Percentiles rank a stretch among this genome's conserved stretches.
These are phyloP conservation scores for Lordiphosa andalusiaca DNA, from an alignment of 2,888 invertebrate genomes.

Conservation along the genomic window DNA sequence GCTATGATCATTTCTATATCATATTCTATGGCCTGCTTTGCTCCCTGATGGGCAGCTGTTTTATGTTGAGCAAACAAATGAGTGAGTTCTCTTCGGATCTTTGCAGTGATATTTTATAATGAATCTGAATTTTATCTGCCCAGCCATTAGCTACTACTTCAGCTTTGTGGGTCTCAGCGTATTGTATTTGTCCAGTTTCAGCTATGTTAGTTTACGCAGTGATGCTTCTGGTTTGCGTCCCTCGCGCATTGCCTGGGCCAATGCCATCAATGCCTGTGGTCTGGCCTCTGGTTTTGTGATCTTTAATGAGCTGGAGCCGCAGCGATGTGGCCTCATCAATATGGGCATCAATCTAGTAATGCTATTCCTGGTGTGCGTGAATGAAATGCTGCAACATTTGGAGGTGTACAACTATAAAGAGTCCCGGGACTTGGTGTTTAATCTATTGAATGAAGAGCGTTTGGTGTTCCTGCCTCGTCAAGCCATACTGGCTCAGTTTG, in stretches of 20 bases:
- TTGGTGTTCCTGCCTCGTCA: constrained; percentile 59
- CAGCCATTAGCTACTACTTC: constrained; percentile 72
- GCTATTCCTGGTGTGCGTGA: constrained; percentile 52
- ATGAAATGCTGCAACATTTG: constrained; percentile 70
- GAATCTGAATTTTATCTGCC: background rate
- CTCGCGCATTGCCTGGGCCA: constrained; percentile 63
- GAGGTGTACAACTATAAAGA: constrained; percentile 65
- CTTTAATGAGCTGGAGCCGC: constrained; percentile 70
- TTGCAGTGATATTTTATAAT: background rate
- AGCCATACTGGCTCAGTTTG: constrained; percentile 62
- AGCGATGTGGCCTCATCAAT: constrained; percentile 56
- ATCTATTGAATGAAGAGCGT: constrained; percentile 72
- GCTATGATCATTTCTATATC: constrained; percentile 73
- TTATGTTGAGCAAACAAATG: constrained; percentile 67
- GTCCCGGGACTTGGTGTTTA: constrained; percentile 70
- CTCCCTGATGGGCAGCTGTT: constrained; percentile 65
- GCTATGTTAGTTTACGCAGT: constrained; percentile 71
- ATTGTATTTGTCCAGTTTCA: constrained; percentile 64
- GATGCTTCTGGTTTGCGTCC: constrained; percentile 63
- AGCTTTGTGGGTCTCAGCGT: constrained; percentile 64
- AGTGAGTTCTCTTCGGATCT: constrained; percentile 46
- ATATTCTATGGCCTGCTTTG: constrained; percentile 75
- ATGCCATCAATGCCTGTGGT: constrained; percentile 58
- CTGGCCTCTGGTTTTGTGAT: constrained; percentile 60
- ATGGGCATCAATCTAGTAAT: constrained; percentile 52